A percentile compares a stretch with the other conserved stretches of the same genome.
Evolutionary conservation across 2,113 vertebrate genomes (phyloP).

Genomic region (Xenotilapia flavipinnis): DNA sequence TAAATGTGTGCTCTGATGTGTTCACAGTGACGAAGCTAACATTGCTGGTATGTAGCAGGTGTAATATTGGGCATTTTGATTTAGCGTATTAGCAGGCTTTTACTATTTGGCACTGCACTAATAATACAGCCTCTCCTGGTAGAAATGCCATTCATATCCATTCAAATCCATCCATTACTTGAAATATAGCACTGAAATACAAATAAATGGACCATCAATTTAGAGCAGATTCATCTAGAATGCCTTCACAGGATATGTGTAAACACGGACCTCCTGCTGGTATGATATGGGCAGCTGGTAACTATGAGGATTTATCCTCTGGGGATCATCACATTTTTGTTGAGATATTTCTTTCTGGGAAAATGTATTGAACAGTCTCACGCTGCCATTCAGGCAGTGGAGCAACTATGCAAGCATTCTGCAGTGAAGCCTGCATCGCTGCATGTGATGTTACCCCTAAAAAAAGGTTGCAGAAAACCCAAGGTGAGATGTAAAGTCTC

Average conservation of each 20-base stretch:
- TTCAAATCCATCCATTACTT: not conserved
- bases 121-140: not conserved
- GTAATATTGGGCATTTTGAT: not conserved
- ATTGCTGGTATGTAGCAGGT: not conserved
- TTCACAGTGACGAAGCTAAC: not conserved
- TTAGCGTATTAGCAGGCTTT: not conserved
- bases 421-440: not conserved
- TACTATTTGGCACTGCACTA: not conserved
- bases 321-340: not conserved
- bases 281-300: not conserved
- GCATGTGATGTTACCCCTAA: not conserved
- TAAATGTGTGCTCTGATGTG: not conserved
- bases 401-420: not conserved
- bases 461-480: not conserved
- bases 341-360: not conserved
- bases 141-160: not conserved
- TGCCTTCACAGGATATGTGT: not conserved
- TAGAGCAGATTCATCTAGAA: not conserved
- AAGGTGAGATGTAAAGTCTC: not conserved
- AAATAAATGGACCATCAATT: not conserved
- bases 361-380: not conserved
- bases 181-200: not conserved
- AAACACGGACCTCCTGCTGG: not conserved
- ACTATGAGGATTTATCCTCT: not conserved
- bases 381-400: not conserved